phyloP scores from a whole-genome alignment of 2,113 vertebrate species.

The Illadopsis cleaveri region DNA sequence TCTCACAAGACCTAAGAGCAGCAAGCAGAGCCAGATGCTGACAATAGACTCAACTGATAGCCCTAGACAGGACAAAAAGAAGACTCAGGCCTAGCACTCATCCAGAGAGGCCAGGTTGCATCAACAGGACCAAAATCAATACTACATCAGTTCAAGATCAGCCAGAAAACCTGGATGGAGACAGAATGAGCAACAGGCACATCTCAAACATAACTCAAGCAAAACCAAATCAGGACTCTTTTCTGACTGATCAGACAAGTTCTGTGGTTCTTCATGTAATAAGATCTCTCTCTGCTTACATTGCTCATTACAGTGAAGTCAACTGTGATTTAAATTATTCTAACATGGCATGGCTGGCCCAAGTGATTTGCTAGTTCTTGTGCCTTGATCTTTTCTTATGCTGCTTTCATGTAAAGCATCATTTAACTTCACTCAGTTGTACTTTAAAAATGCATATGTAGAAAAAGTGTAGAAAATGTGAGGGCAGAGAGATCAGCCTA shows the following conservation, averaged over 20 bases:
- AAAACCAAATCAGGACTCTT: neutral
- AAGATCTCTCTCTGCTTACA: neutral
- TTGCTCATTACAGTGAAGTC: neutral
- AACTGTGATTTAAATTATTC: neutral
- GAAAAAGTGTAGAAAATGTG: neutral
- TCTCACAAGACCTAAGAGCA: neutral
- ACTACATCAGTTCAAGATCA: neutral
- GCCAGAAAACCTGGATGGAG: neutral
- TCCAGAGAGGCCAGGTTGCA: neutral
- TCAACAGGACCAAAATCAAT: neutral
- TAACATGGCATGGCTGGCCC: neutral
- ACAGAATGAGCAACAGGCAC: neutral
- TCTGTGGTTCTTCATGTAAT: neutral
- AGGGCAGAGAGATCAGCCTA: neutral
- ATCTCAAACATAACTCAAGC: too few species aligned
- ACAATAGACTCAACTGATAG: neutral
- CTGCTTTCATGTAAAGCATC: neutral
- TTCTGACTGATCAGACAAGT: neutral
- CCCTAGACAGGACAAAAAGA: neutral
- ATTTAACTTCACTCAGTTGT: neutral
- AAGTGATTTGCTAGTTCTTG: neutral
- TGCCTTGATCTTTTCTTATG: neutral
- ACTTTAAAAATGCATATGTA: neutral
- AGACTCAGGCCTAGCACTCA: neutral
- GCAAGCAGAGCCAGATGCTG: neutral